These are phyloP conservation scores for Lymantria monacha DNA, from an alignment of 2,888 invertebrate species.

Conservation along the genomic window DNA sequence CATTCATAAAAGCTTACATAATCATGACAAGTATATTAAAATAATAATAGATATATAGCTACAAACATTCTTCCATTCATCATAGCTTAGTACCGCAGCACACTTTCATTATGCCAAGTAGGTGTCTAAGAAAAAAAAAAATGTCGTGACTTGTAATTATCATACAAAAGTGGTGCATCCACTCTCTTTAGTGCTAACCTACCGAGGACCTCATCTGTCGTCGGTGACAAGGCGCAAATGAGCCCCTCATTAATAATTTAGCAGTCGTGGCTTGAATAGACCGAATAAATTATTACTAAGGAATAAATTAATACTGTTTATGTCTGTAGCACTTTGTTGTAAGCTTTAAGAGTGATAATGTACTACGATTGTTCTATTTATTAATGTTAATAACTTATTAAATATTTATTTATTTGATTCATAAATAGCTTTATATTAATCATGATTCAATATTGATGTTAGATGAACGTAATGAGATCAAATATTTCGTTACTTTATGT, in stretches of 20 bases:
- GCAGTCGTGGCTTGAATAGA: slow-evolving; percentile 29
- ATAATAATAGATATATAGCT: slow-evolving; percentile 1
- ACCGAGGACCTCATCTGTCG: slow-evolving; percentile 34
- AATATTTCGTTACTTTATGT: too few relatives aligned
- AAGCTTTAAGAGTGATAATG: not conserved
- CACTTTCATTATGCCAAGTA: slow-evolving; percentile 37
- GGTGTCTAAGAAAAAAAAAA: slow-evolving; percentile 32
- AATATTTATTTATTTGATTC: not conserved
- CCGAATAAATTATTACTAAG: slow-evolving; percentile 32
- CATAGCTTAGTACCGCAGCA: slow-evolving; percentile 17
- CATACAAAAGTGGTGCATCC: slow-evolving; percentile 63
- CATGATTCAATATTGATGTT: too few relatives aligned
- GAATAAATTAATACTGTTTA: slow-evolving; percentile 25
- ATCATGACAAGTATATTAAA: not conserved
- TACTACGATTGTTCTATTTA: not conserved
- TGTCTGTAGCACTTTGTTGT: slow-evolving; percentile 1
- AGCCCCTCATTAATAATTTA: slow-evolving; percentile 55
- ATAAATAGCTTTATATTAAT: too few relatives aligned
- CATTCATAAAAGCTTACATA: not conserved
- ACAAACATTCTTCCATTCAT: slow-evolving; percentile 28
- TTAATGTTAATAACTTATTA: not conserved
- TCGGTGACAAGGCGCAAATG: slow-evolving; percentile 41
- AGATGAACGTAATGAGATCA: too few relatives aligned
- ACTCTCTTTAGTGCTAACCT: slow-evolving; percentile 15
- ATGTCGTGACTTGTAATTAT: slow-evolving; percentile 45